phyloP scores from a whole-genome alignment of 2,797 vertebrate species.

The Perodicticus potto region DNA sequence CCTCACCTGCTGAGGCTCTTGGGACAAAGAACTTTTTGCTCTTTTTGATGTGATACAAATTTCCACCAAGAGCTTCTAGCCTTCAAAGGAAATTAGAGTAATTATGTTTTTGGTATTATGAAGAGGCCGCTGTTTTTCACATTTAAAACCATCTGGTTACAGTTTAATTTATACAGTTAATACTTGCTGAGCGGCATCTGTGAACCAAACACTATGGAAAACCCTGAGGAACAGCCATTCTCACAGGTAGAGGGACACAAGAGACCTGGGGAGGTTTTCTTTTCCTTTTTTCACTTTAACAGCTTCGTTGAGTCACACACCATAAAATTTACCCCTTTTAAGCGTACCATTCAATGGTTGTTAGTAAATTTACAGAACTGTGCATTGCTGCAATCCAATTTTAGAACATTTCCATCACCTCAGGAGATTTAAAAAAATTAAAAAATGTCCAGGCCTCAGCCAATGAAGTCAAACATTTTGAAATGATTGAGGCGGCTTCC shows the following conservation, averaged over 20 bases:
- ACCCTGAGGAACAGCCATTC: neutral
- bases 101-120: neutral
- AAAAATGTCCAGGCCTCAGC: neutral
- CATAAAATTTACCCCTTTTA: neutral
- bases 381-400: neutral
- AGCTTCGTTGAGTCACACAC: neutral
- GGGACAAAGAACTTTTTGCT: neutral
- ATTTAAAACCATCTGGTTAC: conserved; percentile 31
- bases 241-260: neutral
- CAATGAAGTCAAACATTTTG: neutral
- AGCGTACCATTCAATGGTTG: neutral
- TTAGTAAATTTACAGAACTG: neutral
- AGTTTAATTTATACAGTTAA: neutral
- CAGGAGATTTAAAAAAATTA: neutral
- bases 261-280: neutral
- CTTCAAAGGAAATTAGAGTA: conserved; percentile 17
- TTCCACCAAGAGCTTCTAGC: neutral
- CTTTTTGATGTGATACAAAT: neutral
- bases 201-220: neutral
- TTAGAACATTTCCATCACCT: neutral
- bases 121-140: neutral
- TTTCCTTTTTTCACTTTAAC: neutral
- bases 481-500: neutral
- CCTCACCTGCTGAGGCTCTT: neutral
- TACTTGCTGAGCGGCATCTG: neutral